Conservation (phyloP, 2,888 invertebrate species). For the Drosophila rellima region DNA sequence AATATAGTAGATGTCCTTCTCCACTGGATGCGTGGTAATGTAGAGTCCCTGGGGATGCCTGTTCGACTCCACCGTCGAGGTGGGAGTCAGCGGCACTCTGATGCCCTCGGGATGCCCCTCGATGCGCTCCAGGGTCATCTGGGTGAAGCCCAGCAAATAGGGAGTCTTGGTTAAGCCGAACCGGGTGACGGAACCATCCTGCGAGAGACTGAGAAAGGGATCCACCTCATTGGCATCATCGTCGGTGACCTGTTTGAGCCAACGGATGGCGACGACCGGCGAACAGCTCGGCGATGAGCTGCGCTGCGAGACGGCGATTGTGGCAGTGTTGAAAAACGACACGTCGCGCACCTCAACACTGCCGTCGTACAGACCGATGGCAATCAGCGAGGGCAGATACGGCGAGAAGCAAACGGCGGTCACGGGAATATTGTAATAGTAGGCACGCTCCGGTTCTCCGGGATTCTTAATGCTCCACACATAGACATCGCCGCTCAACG, state of each 20-base stretch:
- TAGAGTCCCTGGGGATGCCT: constrained; percentile 89
- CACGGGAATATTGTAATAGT: constrained; percentile 88
- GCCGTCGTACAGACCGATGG: constrained; percentile 91
- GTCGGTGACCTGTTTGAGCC: constrained; percentile 86
- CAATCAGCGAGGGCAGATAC: constrained; percentile 90
- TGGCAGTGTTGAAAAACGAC: constrained; percentile 86
- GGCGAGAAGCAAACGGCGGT: constrained; percentile 90
- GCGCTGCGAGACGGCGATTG: constrained; percentile 87
- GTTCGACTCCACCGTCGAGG: constrained; percentile 85
- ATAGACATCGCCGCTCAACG: constrained; percentile 88
- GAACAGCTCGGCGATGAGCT: constrained; percentile 88
- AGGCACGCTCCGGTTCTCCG: constrained; percentile 90
- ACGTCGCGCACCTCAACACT: constrained; percentile 90
- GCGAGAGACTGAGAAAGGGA: constrained; percentile 88
- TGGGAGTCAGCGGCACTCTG: constrained; percentile 60
- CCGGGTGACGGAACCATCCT: constrained; percentile 88
- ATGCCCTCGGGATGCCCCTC: constrained; percentile 89
- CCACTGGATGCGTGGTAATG: constrained; percentile 88
- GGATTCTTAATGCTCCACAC: constrained; percentile 94
- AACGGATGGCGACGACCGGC: constrained; percentile 89
- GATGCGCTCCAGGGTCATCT: constrained; percentile 89
- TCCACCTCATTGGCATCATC: constrained; percentile 86
- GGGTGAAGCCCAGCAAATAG: constrained; percentile 88
- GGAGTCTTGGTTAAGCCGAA: constrained; percentile 87
- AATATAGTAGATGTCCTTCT: constrained; percentile 90